Base-by-base conservation (phyloP, 2,113 vertebrate genomes). In the Pampusana beccarii region DNA sequence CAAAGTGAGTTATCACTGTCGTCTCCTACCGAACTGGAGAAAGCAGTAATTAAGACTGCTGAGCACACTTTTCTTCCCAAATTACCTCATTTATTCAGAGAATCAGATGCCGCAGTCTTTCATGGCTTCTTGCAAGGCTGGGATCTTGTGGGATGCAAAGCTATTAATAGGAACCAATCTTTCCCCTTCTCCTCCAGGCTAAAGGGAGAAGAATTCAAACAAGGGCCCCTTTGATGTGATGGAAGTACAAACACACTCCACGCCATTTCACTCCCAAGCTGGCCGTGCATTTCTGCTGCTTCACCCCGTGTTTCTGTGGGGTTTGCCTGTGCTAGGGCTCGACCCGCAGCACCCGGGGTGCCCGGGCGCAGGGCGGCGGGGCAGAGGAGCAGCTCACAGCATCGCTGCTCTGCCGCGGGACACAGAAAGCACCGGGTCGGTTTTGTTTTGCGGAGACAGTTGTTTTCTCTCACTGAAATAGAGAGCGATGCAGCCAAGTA, bases 151-250 rank as follows among this genome's bases (percentile, higher is more conserved):
- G 96, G 95, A 93, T 96, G 95, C 2, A 6, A 56, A 90, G 75
- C 95, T 97, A 95, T 96, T 97, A 96, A 96, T 95, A 96, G 96
- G 92, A 95, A 88, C 95, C 83, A 92, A 90, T 96, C 93, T 81
- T 91, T 81, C 92, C 65, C 88, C 86, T 94, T 42, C 67, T 96
- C 86, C 90, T 95, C 82, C 53, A 36, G 95, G 88, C 93, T 93
- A 94, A 80, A 96, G 90, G 83, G 77, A 96, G 82, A 93, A 54
- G 48, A 74, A 92, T 75, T 94, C 91, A 92, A 74, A 95, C 96
- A 96, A 96, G 93, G 88, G 65, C 48, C 77, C 38, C 83, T 96
- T 96, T 94, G 92, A 94, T 96, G 88, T 93, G 83, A 74, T 44
- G 54, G 61, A 93, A 95, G 92, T 38, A 67, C 92, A 88, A 92